phyloP scores from a whole-genome alignment of 2,113 vertebrate species.

The Pollimyrus isidori region DNA sequence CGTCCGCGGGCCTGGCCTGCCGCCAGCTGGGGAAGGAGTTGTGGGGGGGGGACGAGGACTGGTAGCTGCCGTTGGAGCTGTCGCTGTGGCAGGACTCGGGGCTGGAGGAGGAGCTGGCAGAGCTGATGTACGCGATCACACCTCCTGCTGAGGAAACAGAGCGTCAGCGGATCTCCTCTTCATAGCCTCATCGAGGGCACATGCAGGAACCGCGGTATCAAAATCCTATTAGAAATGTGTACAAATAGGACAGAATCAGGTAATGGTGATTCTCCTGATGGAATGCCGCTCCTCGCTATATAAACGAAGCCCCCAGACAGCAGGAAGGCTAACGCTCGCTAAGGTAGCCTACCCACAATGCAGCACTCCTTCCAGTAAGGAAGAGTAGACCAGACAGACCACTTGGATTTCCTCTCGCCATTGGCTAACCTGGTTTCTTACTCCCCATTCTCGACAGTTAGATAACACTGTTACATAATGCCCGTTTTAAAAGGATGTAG shows the following conservation, averaged over 20 bases:
- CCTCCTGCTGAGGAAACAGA: conserved; percentile 59
- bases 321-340: background rate
- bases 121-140: conserved; percentile 92
- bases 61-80: conserved; percentile 85
- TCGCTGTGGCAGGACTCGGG: conserved; percentile 92
- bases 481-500: conserved; percentile 40
- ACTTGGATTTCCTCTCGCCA: conserved; percentile 3
- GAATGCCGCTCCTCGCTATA: background rate
- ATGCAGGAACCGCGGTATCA: background rate
- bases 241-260: background rate
- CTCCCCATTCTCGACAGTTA: conserved; percentile 48
- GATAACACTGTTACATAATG: conserved; percentile 63
- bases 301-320: background rate
- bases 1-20: conserved; percentile 27
- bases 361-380: conserved; percentile 7
- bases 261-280: background rate
- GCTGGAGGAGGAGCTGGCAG: conserved; percentile 81
- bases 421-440: conserved; percentile 51
- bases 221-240: background rate
- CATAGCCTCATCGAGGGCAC: background rate
- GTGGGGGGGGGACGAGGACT: conserved; percentile 73
- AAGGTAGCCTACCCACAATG: background rate
- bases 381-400: conserved; percentile 27
- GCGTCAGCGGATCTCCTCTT: background rate
- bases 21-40: conserved; percentile 63